A percentile compares a stretch with the other conserved stretches of the same genome.
phyloP scores from a whole-genome alignment of 2,113 vertebrate genomes.

The Haemorhous mexicanus region DNA sequence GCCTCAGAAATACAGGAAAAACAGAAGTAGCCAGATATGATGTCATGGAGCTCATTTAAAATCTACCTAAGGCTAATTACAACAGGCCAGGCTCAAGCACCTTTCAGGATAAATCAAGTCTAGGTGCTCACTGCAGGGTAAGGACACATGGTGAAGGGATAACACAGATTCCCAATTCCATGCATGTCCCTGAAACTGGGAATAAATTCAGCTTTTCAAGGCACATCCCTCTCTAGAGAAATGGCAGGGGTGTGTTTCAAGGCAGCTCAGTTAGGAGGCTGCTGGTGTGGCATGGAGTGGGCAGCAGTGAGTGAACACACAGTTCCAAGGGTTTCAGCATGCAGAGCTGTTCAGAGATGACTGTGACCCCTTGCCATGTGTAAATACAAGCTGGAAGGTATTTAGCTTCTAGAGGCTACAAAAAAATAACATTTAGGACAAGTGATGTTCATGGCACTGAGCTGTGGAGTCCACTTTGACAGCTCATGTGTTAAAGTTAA shows the following conservation, averaged over 20 bases:
- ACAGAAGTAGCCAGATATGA: neutral
- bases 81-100: neutral
- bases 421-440: neutral
- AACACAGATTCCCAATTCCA: neutral
- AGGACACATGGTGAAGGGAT: neutral
- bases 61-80: neutral
- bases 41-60: constrained; percentile 16
- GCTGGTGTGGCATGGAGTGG: rapidly evolving
- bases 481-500: neutral
- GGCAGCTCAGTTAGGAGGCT: neutral
- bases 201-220: neutral
- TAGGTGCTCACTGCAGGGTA: neutral
- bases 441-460: neutral
- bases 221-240: neutral
- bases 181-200: neutral
- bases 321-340: neutral
- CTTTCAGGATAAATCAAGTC: neutral
- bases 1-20: neutral
- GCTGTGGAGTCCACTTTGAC: neutral
- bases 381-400: neutral
- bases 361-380: neutral
- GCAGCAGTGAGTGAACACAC: neutral
- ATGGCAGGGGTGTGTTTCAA: neutral
- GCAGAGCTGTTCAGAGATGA: neutral
- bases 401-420: neutral